Evolutionary conservation across 2,797 vertebrate species (phyloP).

Genomic region (Halcyon badia): DNA sequence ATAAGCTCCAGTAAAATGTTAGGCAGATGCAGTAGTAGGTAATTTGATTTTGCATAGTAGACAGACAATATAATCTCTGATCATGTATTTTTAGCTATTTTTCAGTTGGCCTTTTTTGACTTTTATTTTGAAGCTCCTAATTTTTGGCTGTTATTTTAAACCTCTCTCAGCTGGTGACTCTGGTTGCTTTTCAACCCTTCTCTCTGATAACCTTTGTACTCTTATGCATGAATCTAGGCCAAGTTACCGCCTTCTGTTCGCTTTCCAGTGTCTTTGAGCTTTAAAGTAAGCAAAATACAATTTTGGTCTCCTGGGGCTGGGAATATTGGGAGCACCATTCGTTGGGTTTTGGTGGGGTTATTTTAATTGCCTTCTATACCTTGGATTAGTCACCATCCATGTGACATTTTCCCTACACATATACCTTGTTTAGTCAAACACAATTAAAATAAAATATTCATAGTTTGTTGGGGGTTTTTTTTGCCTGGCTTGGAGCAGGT

Average conservation of each 20-base stretch:
- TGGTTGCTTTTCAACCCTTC: constrained; percentile 76
- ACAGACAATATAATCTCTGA: not conserved
- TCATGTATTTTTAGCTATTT: not conserved
- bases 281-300: constrained; percentile 67
- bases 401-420: not conserved
- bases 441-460: not conserved
- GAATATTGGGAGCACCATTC: not conserved
- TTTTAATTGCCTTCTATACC: constrained; percentile 22
- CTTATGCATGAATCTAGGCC: constrained; percentile 68
- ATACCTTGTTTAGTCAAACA: not conserved
- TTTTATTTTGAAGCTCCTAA: constrained; percentile 45
- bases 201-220: constrained; percentile 71
- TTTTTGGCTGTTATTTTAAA: constrained; percentile 72
- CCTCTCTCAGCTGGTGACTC: constrained; percentile 68
- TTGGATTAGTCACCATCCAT: constrained; percentile 4
- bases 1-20: not conserved
- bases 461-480: not conserved
- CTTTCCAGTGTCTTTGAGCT: constrained; percentile 49
- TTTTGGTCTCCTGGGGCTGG: constrained; percentile 12
- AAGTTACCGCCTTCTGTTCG: constrained; percentile 40
- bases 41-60: not conserved
- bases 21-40: not conserved
- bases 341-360: not conserved
- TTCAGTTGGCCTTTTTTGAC: not conserved
- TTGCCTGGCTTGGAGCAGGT: not conserved